phyloP scores from a whole-genome alignment of 2,797 vertebrate species.

The Alcedo quadribrachys region DNA sequence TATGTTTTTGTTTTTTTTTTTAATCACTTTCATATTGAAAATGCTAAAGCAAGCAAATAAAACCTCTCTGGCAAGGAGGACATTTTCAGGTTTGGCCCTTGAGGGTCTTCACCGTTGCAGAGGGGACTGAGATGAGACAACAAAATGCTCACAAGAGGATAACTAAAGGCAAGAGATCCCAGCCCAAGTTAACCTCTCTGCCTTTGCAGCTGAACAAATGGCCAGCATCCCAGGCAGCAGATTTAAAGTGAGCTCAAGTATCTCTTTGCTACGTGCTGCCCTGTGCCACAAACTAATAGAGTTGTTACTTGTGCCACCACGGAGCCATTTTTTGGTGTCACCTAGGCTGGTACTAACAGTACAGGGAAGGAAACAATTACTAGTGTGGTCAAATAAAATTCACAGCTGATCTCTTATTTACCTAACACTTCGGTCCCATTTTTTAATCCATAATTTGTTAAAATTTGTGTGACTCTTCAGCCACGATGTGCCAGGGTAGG shows the following conservation, averaged over 20 bases:
- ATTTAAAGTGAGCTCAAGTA: background rate
- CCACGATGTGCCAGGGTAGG: fast-evolving
- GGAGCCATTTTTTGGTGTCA: background rate
- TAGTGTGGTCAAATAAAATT: background rate
- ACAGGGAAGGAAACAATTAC: background rate
- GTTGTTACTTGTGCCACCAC: background rate
- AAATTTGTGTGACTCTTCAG: background rate
- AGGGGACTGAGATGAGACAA: background rate
- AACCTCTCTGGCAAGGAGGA: background rate
- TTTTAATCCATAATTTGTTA: background rate
- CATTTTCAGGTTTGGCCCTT: background rate
- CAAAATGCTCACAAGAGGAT: background rate
- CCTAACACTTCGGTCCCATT: background rate
- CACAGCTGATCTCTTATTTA: background rate
- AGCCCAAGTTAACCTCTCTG: background rate
- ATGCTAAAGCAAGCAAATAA: background rate
- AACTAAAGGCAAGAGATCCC: background rate
- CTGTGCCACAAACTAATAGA: background rate
- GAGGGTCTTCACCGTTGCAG: background rate
- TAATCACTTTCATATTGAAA: background rate
- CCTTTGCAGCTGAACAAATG: background rate
- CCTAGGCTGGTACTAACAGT: background rate
- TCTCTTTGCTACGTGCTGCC: background rate
- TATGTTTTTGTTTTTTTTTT: too few species aligned
- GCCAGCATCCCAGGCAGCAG: background rate